Evolutionary conservation across 2,888 invertebrate genomes (phyloP).

Genomic region (Odontocolon sp.): DNA sequence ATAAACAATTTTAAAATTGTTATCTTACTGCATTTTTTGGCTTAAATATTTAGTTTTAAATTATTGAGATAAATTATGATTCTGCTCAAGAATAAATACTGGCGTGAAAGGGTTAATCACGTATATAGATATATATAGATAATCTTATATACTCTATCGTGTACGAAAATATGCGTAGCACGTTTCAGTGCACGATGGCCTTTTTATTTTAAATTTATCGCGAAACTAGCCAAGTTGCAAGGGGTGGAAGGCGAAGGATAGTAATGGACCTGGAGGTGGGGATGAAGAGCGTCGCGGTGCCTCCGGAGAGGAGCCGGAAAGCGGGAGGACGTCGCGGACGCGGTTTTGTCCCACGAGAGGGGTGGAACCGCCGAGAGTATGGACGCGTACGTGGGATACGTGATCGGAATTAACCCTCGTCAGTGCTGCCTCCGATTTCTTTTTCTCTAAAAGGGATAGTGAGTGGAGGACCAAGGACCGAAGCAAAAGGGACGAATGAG

Average conservation of each 20-base stretch:
- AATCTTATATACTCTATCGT: no score
- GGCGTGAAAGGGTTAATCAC: no score
- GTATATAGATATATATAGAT: no score
- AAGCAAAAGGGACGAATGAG: conserved; percentile 12
- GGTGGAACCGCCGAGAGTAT: conserved; percentile 55
- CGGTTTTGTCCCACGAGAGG: conserved; percentile 58
- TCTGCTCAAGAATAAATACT: no score
- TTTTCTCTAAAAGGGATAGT: conserved; percentile 25
- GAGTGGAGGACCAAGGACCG: conserved; percentile 4
- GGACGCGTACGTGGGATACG: conserved; percentile 70
- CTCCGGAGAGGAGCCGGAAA: background rate
- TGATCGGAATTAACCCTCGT: conserved; percentile 74
- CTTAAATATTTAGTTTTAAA: no score
- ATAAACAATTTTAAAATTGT: no score
- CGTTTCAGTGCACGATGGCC: background rate
- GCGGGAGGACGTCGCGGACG: conserved; percentile 40
- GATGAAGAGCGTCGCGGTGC: conserved; percentile 39
- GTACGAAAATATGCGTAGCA: no score
- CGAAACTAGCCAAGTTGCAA: conserved; percentile 13
- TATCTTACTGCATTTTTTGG: no score
- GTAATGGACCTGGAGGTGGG: background rate
- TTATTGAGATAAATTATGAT: no score
- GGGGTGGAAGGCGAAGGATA: conserved; percentile 16
- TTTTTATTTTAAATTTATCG: conserved; percentile 37
- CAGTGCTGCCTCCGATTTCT: conserved; percentile 67